These are phyloP conservation scores for Lamellibrachia luymesi DNA, from an alignment of 1,140 invertebrate species.

Conservation along the genomic window DNA sequence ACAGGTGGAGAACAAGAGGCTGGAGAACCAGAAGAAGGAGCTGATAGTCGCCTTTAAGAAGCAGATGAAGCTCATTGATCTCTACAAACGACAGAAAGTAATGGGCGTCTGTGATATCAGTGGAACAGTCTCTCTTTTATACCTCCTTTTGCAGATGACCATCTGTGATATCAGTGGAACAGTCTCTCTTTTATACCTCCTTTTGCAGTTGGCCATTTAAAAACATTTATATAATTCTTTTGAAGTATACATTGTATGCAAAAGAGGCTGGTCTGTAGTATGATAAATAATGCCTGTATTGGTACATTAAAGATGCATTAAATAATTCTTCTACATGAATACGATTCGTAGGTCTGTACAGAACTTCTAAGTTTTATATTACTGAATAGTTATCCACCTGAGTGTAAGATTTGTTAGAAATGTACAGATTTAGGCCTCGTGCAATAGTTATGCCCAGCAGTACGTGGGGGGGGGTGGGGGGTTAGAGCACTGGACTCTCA, in stretches of 20 bases:
- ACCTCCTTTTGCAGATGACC: neutral
- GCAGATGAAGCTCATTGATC: conserved; percentile 59
- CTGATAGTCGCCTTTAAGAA: conserved; percentile 58
- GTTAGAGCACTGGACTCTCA: too few species aligned
- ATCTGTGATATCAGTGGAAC: neutral
- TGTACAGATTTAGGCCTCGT: too few species aligned
- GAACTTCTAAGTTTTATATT: too few species aligned
- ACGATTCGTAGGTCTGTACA: too few species aligned
- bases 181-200: neutral
- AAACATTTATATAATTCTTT: neutral
- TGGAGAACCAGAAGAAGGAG: conserved; percentile 59
- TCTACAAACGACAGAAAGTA: conserved; percentile 59
- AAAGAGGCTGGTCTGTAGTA: too few species aligned
- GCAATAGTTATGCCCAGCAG: too few species aligned
- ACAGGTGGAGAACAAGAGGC: conserved; percentile 51
- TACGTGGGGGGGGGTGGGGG: too few species aligned
- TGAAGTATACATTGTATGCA: neutral
- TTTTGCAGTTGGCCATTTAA: neutral
- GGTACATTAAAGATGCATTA: too few species aligned
- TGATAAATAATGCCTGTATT: too few species aligned
- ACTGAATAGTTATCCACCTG: too few species aligned
- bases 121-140: neutral
- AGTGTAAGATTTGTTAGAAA: too few species aligned
- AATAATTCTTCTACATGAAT: too few species aligned
- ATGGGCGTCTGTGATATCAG: neutral